Base-by-base conservation (phyloP, 2,797 vertebrate genomes). In the Synanceia verrucosa region DNA sequence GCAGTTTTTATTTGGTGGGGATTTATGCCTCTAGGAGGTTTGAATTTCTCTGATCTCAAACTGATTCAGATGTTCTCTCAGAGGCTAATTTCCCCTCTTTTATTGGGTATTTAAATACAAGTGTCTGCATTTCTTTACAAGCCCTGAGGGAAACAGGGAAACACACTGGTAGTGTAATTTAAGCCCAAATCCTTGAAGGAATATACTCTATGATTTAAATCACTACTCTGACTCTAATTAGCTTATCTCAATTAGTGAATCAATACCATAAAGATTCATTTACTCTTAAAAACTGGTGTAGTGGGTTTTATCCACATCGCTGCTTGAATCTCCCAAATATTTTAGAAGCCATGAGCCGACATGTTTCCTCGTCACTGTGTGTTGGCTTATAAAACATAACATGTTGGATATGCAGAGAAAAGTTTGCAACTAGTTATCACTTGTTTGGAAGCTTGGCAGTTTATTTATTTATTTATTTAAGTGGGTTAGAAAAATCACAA, bases 101-200 rank as follows among this genome's bases (percentile, higher is more conserved):
- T 75, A 76, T 58, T 69, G 8, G 19, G 46, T 31, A 57, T 73
- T 58, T 70, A 69, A 73, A 79, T 64, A 57, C 34, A 65, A 57
- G 28, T 56, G 33, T 72, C 52, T 62, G 18, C 10, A 48, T 77
- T 67, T 64, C 18, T 34, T 79, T 29, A 70, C 46, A 51, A 73
- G 64, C 55, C 31, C 21, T 0, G 7, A 62, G 51, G 57, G 56
- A 43, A 56, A 39, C 28, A 44, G 28, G 21, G 77, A 61, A 73
- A 58, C 46, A 56, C 50, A 59, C 66, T 29, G 8, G 26, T 23
- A 55, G 34, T 55, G 39, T 65, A 59, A 76, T 64, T 56, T 64
- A 60, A 81, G 9, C 47, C 43, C 47, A 79, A 65, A 43, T 44
- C 29, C 33, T 24, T 60, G 9, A 36, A 47, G 26, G n/a, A 70